Evolutionary conservation across 2,113 vertebrate genomes (phyloP).

Genomic region (Lipophrys pholis): DNA sequence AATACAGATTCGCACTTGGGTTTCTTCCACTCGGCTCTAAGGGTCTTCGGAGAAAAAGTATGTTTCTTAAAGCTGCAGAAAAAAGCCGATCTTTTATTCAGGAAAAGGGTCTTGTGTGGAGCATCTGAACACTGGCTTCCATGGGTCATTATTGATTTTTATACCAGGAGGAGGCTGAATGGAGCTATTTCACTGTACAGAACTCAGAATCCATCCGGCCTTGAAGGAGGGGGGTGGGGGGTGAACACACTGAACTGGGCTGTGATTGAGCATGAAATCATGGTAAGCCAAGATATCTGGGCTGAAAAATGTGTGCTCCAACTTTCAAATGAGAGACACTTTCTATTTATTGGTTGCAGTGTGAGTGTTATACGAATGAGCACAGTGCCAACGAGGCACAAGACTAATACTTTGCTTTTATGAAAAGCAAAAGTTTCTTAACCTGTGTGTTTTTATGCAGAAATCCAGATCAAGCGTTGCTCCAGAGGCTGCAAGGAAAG

Average conservation of each 20-base stretch:
- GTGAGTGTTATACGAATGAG: conserved; percentile 2
- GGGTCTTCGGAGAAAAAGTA: conserved; percentile 12
- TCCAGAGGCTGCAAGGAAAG: no score
- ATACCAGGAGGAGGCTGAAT: conserved; percentile 37
- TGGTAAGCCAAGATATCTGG: conserved; percentile 30
- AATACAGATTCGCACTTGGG: neutral
- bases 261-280: conserved; percentile 27
- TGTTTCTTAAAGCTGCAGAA: conserved; percentile 37
- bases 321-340: conserved; percentile 8
- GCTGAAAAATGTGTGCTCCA: conserved; percentile 9
- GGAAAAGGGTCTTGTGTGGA: conserved; percentile 30
- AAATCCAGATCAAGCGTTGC: no score
- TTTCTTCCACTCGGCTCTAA: conserved; percentile 1
- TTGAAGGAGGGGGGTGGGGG: conserved; percentile 42
- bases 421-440: no score
- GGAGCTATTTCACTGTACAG: conserved; percentile 35
- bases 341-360: neutral
- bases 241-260: conserved; percentile 15
- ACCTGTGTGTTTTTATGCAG: no score
- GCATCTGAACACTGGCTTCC: conserved; percentile 39
- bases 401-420: conserved; percentile 12
- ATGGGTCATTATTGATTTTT: conserved; percentile 51
- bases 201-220: conserved; percentile 41
- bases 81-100: conserved; percentile 29
- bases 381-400: neutral